phyloP scores from a whole-genome alignment of 2,113 vertebrate species.

The Lonchura striata region DNA sequence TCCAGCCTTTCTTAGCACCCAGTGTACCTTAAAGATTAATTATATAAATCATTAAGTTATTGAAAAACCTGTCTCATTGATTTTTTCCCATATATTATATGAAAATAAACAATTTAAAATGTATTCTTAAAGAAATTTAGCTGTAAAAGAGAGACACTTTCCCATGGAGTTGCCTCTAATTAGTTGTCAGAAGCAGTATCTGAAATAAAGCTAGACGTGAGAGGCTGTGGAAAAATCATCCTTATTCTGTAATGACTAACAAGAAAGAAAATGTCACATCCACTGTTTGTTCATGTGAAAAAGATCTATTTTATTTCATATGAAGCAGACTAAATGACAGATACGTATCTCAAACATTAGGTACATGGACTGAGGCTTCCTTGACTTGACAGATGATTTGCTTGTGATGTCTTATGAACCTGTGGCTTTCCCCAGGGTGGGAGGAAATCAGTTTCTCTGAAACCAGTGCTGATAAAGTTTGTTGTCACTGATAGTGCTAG shows the following conservation, averaged over 20 bases:
- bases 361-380: neutral
- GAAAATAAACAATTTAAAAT: neutral
- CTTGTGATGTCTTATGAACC: neutral
- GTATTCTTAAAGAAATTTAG: neutral
- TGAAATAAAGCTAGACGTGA: neutral
- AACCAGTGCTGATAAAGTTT: neutral
- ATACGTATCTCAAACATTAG: neutral
- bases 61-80: neutral
- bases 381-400: neutral
- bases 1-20: neutral
- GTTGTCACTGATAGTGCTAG: neutral
- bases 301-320: neutral
- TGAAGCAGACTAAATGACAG: neutral
- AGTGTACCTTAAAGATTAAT: neutral
- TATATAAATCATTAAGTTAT: neutral
- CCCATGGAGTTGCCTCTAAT: neutral
- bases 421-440: neutral
- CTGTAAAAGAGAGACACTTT: neutral
- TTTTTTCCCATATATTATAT: neutral
- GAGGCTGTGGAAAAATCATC: neutral
- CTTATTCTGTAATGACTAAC: neutral
- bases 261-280: neutral
- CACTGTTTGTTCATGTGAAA: neutral
- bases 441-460: constrained; percentile 2
- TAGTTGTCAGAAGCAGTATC: neutral